Evolutionary conservation across 1,140 invertebrate species (phyloP).

Genomic region (Orius laevigatus): DNA sequence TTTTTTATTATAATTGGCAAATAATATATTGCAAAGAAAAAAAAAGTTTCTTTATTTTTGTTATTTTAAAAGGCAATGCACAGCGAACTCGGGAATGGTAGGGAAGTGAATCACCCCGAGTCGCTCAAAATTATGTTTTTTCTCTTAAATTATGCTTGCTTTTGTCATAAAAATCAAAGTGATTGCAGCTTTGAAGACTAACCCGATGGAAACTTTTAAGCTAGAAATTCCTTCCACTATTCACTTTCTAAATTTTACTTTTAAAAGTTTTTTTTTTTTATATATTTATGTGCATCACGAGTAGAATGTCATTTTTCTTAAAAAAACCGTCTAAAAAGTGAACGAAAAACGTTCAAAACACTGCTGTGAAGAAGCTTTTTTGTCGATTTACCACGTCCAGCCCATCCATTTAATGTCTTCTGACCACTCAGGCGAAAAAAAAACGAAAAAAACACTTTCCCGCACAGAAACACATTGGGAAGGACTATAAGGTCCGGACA

Average conservation of each 20-base stretch:
- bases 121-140: constrained; percentile 12
- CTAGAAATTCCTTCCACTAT: constrained; percentile 17
- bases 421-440: constrained; percentile 4
- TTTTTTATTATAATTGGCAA: constrained; percentile 22
- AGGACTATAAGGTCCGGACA: constrained; percentile 2
- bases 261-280: constrained; percentile 14
- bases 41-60: constrained; percentile 17
- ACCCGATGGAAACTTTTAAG: constrained; percentile 17
- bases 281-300: constrained; percentile 10
- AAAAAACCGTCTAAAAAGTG: not conserved
- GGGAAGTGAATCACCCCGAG: constrained; percentile 15
- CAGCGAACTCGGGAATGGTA: constrained; percentile 14
- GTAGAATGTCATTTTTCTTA: not conserved
- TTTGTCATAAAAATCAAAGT: constrained; percentile 16
- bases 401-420: constrained; percentile 8
- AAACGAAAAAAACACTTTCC: constrained; percentile 8
- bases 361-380: constrained; percentile 12
- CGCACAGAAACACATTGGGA: constrained; percentile 7
- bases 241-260: constrained; percentile 7
- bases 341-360: not conserved
- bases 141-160: constrained; percentile 19
- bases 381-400: constrained; percentile 11
- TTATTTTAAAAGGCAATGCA: constrained; percentile 15
- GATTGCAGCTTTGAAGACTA: constrained; percentile 17
- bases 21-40: constrained; percentile 21